phyloP scores from a whole-genome alignment of 1,140 invertebrate genomes.

The Coptotermes formosanus region DNA sequence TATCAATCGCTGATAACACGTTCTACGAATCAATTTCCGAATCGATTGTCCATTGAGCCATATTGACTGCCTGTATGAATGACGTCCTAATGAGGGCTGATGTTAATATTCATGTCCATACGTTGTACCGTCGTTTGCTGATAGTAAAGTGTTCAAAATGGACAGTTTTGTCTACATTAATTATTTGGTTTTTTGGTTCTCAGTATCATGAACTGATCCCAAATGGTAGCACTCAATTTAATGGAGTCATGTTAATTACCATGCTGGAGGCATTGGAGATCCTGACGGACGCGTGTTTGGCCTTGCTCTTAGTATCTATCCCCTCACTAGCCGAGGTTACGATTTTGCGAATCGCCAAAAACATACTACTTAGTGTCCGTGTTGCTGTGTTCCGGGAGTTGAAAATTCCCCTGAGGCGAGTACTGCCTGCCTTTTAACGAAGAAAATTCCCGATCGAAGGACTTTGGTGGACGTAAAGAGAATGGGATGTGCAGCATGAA shows the following conservation, averaged over 20 bases:
- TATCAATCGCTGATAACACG: background rate
- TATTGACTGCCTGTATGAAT: background rate
- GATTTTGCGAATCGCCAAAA: too few relatives aligned
- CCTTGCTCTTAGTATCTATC: background rate
- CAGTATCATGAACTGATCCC: background rate
- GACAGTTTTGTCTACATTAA: background rate
- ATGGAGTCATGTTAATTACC: background rate
- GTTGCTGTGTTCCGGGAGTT: too few relatives aligned
- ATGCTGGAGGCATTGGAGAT: background rate
- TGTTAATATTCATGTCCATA: background rate
- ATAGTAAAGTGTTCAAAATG: background rate
- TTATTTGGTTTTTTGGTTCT: background rate
- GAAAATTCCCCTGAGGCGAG: too few relatives aligned
- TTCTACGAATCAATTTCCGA: background rate
- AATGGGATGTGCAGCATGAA: too few relatives aligned
- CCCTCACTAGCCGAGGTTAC: too few relatives aligned
- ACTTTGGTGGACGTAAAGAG: too few relatives aligned
- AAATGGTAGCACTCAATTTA: background rate
- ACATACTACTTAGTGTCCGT: too few relatives aligned
- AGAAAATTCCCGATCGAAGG: too few relatives aligned
- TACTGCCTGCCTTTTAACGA: too few relatives aligned
- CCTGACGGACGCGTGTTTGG: background rate
- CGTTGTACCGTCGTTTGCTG: background rate
- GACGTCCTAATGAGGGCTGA: background rate
- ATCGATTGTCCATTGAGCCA: too few relatives aligned